Percentiles rank a stretch among this genome's conserved stretches.
Conservation (phyloP, 1,140 invertebrate species). For the Caenorhabditis inopinata region DNA sequence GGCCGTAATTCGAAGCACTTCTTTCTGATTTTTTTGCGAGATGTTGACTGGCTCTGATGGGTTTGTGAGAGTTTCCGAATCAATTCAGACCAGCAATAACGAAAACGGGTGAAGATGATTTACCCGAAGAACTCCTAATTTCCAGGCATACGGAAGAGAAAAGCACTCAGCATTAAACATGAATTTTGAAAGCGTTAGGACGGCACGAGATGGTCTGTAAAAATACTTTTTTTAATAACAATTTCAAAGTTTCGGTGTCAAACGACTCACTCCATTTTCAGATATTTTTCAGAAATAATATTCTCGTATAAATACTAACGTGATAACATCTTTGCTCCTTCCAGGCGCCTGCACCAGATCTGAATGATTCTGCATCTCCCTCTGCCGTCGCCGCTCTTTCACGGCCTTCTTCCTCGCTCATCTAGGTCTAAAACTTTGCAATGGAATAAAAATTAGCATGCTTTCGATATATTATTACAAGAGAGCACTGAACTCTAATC, state of each 20-base stretch:
- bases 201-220: too few species aligned
- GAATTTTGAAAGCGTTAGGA: too few species aligned
- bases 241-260: too few species aligned
- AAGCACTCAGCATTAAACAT: too few species aligned
- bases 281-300: too few species aligned
- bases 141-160: slow-evolving; percentile 65
- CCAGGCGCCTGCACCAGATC: too few species aligned
- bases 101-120: slow-evolving; percentile 61
- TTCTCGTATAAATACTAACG: too few species aligned
- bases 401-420: slow-evolving; percentile 32
- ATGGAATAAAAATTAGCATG: too few species aligned
- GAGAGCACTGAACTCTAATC: background rate
- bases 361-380: slow-evolving; percentile 33
- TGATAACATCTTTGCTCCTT: too few species aligned
- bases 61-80: slow-evolving; percentile 66
- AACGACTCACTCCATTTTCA: too few species aligned
- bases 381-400: background rate
- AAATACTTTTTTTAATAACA: too few species aligned
- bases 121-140: slow-evolving; percentile 62
- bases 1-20: slow-evolving; percentile 63
- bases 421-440: slow-evolving; percentile 26
- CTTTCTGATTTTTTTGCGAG: slow-evolving; percentile 62
- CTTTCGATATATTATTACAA: too few species aligned
- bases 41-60: slow-evolving; percentile 63
- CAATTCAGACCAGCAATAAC: slow-evolving; percentile 66